Evolutionary conservation across 1,140 invertebrate species (phyloP).

Genomic region (Cardiocondyla obscurior): DNA sequence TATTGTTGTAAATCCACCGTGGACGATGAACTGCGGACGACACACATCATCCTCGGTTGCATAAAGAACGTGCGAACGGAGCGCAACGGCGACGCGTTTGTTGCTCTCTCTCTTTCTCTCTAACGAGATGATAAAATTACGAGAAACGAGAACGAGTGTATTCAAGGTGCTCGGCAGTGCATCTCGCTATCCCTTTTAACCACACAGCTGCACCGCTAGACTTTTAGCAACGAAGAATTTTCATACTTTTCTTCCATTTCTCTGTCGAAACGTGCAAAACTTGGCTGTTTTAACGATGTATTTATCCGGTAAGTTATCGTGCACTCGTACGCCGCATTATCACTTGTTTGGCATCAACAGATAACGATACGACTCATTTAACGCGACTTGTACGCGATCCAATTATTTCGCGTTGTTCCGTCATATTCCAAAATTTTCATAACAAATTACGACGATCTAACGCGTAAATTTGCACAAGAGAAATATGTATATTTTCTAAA

Average conservation of each 20-base stretch:
- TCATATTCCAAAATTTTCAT: background rate
- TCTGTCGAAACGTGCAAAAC: background rate
- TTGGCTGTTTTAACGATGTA: slow-evolving; percentile 20
- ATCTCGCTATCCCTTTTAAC: background rate
- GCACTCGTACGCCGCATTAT: background rate
- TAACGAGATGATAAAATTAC: slow-evolving; percentile 34
- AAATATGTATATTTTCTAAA: too few species aligned
- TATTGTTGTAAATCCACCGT: too few species aligned
- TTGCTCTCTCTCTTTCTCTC: slow-evolving; percentile 28
- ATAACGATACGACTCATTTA: background rate
- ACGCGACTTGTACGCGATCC: background rate
- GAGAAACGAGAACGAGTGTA: slow-evolving; percentile 2
- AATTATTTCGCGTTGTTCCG: background rate
- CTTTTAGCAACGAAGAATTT: background rate
- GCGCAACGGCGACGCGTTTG: slow-evolving; percentile 8
- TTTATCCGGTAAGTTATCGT: background rate
- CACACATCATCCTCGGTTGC: background rate
- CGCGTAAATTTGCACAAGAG: too few species aligned
- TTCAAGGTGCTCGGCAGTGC: background rate
- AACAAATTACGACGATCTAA: background rate
- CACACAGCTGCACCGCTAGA: background rate
- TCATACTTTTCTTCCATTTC: background rate
- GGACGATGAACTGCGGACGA: background rate
- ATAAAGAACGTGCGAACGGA: slow-evolving; percentile 20
- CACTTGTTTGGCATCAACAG: background rate